Evolutionary conservation across 2,797 vertebrate species (phyloP), one percentile per base, ranked within the genome.

Genomic region (Sebastes steindachneri): DNA sequence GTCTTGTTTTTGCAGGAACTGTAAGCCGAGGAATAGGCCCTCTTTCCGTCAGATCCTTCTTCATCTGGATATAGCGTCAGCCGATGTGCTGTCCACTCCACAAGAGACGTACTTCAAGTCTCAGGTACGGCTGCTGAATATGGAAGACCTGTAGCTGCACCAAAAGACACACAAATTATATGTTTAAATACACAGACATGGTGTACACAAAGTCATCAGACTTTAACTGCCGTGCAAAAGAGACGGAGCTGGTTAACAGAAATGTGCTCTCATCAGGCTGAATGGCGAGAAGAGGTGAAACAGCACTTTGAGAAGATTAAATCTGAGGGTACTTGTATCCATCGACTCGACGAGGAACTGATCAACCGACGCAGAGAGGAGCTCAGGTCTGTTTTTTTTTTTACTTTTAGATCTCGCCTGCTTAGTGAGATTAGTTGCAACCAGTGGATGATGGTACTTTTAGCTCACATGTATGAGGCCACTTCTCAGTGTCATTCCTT

Each of bases 231-330:
- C 4, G 12, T 11, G 28, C 25, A 65, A 58, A 65, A 17, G 17
- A 67, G 73, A 11, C 37, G 25, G 33, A 63, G 26, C 68, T 68
- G 35, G 68, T 80, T 84, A 90, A 93, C 75, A 83, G 84, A 79
- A 75, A 67, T 87, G 66, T 90, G 65, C 53, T 74, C 62, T 89
- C 83, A 71, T 14, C 92, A 99, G 98, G 98, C 96, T 77, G 97
- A 98, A 92, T 98, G 97, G 97, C 95, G 97, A 12, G 97, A 98
- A 84, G 97, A 98, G 90, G 97, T 98, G 83, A 97, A 97, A 92
- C 96, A 98, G 88, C 98, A 99, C 95, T 99, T 99, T 80, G 98
- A 99, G 95, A 99, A 99, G 95, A 99, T 99, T 92, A 99, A 99
- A 86, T 98, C 97, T 1, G 98, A 99, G 93, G 98, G 98, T 25